Conservation (phyloP, 2,797 vertebrate species). For the Anolis apletophallus region DNA sequence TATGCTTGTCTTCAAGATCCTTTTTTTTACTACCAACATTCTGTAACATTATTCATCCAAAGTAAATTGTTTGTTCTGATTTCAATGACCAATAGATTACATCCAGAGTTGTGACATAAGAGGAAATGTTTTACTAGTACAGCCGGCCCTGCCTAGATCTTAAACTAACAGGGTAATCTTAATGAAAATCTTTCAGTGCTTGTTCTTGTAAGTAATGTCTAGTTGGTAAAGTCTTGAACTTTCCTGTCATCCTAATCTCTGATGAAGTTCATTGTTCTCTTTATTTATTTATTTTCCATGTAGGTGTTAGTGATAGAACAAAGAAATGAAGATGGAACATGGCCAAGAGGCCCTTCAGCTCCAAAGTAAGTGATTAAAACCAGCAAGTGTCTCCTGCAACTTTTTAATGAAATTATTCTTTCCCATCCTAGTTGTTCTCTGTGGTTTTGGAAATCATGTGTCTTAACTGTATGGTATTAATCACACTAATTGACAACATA, state of each 20-base stretch:
- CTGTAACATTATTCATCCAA: not conserved
- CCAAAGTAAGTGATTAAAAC: conserved; percentile 88
- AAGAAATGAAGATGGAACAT: conserved; percentile 95
- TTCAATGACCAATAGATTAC: not conserved
- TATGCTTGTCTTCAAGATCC: not conserved
- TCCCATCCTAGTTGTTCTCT: not conserved
- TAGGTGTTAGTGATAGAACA: conserved; percentile 99
- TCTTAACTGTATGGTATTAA: not conserved
- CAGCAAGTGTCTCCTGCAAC: not conserved
- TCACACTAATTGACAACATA: not conserved
- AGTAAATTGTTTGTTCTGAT: not conserved
- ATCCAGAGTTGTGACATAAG: not conserved
- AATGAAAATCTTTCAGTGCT: not conserved
- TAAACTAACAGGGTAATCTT: not conserved
- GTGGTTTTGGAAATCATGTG: not conserved
- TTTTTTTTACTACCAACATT: not conserved
- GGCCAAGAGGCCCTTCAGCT: conserved; percentile 93
- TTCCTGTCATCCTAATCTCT: not conserved
- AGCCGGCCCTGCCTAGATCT: not conserved
- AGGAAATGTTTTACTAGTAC: not conserved
- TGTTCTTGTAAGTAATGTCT: not conserved
- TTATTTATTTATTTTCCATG: conserved; percentile 37
- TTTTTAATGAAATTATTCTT: not conserved
- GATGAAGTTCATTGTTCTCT: conserved; percentile 29
- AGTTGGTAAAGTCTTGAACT: not conserved